Base-by-base conservation (phyloP, 2,113 vertebrate genomes). In the Labrus mixtus region DNA sequence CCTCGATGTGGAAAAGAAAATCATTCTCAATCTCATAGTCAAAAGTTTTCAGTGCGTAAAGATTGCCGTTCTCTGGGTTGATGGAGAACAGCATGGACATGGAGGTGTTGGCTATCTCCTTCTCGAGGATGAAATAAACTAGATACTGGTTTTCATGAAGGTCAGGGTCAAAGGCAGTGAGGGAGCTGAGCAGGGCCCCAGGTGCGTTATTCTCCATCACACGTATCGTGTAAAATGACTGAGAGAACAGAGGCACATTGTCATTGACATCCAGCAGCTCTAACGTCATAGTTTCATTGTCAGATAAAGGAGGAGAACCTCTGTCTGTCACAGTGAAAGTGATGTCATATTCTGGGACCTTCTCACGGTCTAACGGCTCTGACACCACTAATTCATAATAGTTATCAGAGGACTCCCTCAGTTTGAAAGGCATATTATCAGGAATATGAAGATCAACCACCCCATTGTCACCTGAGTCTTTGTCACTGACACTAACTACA, bases 191-290 rank as follows among this genome's bases (percentile, higher is more conserved):
- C 73, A 90, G 39, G 53, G 87, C 81, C 20, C 94, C 94, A 0
- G 93, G 94, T 2, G 88, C 87, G 20, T 95, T 95, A 78, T 95
- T 95, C 55, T 95, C 94, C 0, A 67, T 64, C 0, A 95, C 84
- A 23, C 93, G 91, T 39, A 91, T 86, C 1, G 78, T 64, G 57
- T 92, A 94, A 66, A 84, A 85, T 8, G 89, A 82, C 77, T 87
- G 87, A 23, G 90, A 75, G 66, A 94, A 95, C 60, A 81, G 77
- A 23, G 93, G 93, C 3, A 88, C 85, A 58, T 94, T 94, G 76
- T 94, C 93, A 63, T 95, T 94, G 8, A 94, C 81, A 22, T 94
- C 94, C 64, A 94, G 79, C 22, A 94, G 79, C 11, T 90, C 90
- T 73, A 94, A 72, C 23, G 88, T 90, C 83, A 95, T 89, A 1